Percentiles rank a stretch among this genome's conserved stretches.
Conservation (phyloP, 2,113 vertebrate species). For the Myiopsitta monachus region DNA sequence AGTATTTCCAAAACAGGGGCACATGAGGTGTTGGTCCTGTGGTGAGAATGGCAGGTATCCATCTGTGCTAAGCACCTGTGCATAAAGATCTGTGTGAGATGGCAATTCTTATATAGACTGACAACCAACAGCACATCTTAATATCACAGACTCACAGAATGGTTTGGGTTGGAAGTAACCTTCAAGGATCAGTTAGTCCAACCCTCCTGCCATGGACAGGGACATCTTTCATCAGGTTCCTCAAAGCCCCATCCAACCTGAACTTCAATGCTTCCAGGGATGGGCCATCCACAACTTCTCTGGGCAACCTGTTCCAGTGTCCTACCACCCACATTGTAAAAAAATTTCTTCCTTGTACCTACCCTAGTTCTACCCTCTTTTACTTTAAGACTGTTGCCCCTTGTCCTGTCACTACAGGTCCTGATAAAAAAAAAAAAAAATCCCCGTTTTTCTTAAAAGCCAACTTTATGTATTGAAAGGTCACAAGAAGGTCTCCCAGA, state of each 20-base stretch:
- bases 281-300: background rate
- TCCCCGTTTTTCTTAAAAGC: background rate
- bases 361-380: background rate
- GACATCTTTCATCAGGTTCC: background rate
- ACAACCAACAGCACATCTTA: background rate
- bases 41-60: background rate
- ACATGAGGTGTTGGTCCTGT: background rate
- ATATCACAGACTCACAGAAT: background rate
- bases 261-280: background rate
- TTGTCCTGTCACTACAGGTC: background rate
- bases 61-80: background rate
- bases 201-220: background rate
- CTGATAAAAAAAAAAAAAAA: background rate
- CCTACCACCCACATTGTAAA: background rate
- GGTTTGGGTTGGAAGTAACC: background rate
- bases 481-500: background rate
- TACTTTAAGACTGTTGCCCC: background rate
- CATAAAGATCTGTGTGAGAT: fast-evolving
- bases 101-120: background rate
- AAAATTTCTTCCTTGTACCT: background rate
- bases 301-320: background rate
- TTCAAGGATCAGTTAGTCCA: background rate
- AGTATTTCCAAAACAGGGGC: background rate
- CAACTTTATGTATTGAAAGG: background rate
- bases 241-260: background rate